Conservation (phyloP, 2,888 invertebrate species). For the Drosophila atripex region DNA sequence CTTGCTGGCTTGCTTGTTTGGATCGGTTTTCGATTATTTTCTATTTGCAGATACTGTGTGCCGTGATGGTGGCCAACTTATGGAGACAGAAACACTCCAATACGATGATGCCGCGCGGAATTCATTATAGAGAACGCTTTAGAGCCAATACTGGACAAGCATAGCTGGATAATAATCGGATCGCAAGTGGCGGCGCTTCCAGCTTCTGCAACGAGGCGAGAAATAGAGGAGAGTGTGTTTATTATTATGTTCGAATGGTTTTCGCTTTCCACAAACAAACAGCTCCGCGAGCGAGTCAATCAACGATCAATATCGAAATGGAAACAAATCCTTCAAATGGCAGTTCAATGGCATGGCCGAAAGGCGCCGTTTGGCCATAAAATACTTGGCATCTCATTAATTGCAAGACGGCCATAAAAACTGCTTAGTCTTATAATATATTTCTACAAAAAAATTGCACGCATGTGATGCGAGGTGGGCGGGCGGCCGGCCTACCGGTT, state of each 20-base stretch:
- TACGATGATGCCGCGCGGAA: slow-evolving; percentile 84
- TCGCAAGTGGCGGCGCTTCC: slow-evolving; percentile 16
- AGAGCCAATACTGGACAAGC: slow-evolving; percentile 80
- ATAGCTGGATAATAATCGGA: slow-evolving; percentile 62
- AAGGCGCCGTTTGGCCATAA: slow-evolving; percentile 63
- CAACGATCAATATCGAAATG: slow-evolving; percentile 39
- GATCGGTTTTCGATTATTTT: slow-evolving; percentile 31
- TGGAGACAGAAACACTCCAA: slow-evolving; percentile 84
- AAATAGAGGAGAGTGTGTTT: slow-evolving; percentile 17
- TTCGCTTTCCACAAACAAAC: slow-evolving; percentile 35
- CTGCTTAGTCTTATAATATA: slow-evolving; percentile 31
- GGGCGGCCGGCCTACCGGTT: slow-evolving; percentile 45
- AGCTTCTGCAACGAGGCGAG: slow-evolving; percentile 63
- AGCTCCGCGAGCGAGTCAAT: slow-evolving; percentile 31
- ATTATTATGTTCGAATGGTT: slow-evolving; percentile 29
- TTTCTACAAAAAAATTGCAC: slow-evolving; percentile 10
- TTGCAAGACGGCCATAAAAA: slow-evolving; percentile 54
- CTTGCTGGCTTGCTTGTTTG: background rate
- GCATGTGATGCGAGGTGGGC: slow-evolving; percentile 28
- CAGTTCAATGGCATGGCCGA: slow-evolving; percentile 66
- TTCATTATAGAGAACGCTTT: slow-evolving; percentile 82
- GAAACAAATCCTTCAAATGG: slow-evolving; percentile 33
- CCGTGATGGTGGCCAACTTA: slow-evolving; percentile 51
- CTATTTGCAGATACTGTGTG: slow-evolving; percentile 22
- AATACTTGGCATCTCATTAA: slow-evolving; percentile 61